Evolutionary conservation across 2,113 vertebrate species (phyloP).

Genomic region (Donacobius atricapilla): DNA sequence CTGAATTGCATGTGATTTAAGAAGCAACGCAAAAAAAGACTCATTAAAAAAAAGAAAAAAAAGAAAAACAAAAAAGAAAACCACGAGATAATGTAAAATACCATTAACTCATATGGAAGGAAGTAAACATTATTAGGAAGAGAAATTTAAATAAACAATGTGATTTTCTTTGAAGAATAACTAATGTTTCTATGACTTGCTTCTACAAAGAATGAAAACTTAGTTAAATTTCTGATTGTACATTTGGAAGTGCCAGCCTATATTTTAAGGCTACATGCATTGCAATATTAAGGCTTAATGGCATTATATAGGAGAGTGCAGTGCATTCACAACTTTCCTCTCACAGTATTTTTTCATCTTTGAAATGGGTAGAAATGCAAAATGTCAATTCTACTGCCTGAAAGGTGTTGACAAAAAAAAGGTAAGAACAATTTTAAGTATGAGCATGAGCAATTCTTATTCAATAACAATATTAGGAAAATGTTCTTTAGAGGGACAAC

Average conservation of each 20-base stretch:
- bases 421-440: neutral
- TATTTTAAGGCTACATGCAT: neutral
- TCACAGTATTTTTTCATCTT: neutral
- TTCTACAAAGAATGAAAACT: neutral
- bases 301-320: neutral
- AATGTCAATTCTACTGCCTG: neutral
- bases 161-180: neutral
- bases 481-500: neutral
- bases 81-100: neutral
- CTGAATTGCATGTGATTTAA: neutral
- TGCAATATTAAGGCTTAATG: neutral
- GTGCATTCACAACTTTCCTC: neutral
- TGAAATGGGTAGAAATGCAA: neutral
- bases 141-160: neutral
- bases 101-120: neutral
- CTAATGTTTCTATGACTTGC: neutral
- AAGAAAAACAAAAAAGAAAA: rapidly evolving
- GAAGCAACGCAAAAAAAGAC: neutral
- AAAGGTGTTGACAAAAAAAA: neutral
- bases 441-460: neutral
- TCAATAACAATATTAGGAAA: neutral
- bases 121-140: neutral
- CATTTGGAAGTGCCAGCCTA: neutral
- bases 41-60: neutral
- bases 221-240: neutral